Evolutionary conservation across 1,140 invertebrate genomes (phyloP).

Genomic region (Euschistus heros): DNA sequence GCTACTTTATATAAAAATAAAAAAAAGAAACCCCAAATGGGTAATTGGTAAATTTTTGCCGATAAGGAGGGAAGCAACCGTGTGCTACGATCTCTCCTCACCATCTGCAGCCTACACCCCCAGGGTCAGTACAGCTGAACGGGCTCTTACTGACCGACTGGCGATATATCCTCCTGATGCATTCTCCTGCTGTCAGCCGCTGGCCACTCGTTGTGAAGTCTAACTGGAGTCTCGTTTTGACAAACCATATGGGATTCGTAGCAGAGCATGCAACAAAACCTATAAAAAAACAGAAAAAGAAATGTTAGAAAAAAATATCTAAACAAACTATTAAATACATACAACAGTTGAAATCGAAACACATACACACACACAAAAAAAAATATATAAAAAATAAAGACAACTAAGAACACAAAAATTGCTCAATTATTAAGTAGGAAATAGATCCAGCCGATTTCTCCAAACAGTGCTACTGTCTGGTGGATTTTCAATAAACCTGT

Average conservation of each 20-base stretch:
- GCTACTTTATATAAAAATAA: not conserved
- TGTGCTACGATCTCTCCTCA: slow-evolving; percentile 2
- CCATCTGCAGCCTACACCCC: slow-evolving; percentile 8
- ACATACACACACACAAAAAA: too few relatives aligned
- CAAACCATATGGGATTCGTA: slow-evolving; percentile 99
- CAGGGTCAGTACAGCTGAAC: not conserved
- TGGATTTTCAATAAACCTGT: too few relatives aligned
- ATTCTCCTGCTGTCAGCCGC: slow-evolving; percentile 60
- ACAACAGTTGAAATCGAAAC: too few relatives aligned
- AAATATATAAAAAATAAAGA: too few relatives aligned
- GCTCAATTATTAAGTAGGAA: too few relatives aligned
- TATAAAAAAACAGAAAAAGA: slow-evolving; percentile 39
- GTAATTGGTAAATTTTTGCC: too few relatives aligned
- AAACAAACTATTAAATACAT: too few relatives aligned
- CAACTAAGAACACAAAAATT: too few relatives aligned
- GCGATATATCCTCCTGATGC: slow-evolving; percentile 67
- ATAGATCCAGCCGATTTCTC: too few relatives aligned
- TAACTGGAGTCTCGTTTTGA: slow-evolving; percentile 95
- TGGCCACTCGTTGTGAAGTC: slow-evolving; percentile 61
- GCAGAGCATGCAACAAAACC: slow-evolving; percentile 89
- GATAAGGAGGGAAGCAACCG: slow-evolving; percentile 3
- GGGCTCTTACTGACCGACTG: slow-evolving; percentile 25
- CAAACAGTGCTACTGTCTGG: too few relatives aligned
- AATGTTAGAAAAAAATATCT: too few relatives aligned
- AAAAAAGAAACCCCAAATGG: not conserved